Conservation (phyloP, 2,797 vertebrate species). For the Yasuhikotakia modesta region DNA sequence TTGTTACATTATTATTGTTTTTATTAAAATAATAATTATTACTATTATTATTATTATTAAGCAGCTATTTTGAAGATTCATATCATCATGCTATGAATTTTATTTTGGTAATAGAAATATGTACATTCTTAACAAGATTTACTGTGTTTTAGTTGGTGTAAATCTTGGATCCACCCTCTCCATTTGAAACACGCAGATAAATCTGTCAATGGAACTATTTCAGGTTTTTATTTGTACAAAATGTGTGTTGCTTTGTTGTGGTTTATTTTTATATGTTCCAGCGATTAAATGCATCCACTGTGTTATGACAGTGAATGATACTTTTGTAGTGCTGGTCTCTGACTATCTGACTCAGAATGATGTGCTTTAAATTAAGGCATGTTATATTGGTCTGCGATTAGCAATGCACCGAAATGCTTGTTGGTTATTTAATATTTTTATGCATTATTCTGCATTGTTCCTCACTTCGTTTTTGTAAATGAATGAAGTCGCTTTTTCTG, state of each 20-base stretch:
- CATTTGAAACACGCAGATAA: slow-evolving; percentile 85
- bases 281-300: slow-evolving; percentile 80
- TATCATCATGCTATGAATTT: slow-evolving; percentile 76
- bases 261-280: slow-evolving; percentile 81
- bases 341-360: slow-evolving; percentile 56
- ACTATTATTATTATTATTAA: slow-evolving; percentile 56
- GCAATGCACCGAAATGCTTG: not conserved
- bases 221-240: slow-evolving; percentile 92
- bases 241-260: slow-evolving; percentile 84
- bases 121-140: slow-evolving; percentile 90
- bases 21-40: slow-evolving; percentile 49
- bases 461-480: not conserved
- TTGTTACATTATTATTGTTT: slow-evolving; percentile 67
- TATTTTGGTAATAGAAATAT: slow-evolving; percentile 81
- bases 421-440: too few relatives aligned
- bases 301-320: slow-evolving; percentile 75
- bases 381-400: slow-evolving; percentile 1
- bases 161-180: slow-evolving; percentile 85
- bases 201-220: slow-evolving; percentile 92
- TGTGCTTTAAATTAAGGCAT: slow-evolving; percentile 17
- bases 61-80: slow-evolving; percentile 79
- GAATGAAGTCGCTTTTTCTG: slow-evolving; percentile 56
- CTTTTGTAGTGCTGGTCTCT: slow-evolving; percentile 73
- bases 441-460: slow-evolving; percentile 22
- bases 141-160: slow-evolving; percentile 89